Percentiles rank a stretch among this genome's conserved stretches.
Evolutionary conservation across 2,113 vertebrate species (phyloP).

Genomic region (Pterocles gutturalis): DNA sequence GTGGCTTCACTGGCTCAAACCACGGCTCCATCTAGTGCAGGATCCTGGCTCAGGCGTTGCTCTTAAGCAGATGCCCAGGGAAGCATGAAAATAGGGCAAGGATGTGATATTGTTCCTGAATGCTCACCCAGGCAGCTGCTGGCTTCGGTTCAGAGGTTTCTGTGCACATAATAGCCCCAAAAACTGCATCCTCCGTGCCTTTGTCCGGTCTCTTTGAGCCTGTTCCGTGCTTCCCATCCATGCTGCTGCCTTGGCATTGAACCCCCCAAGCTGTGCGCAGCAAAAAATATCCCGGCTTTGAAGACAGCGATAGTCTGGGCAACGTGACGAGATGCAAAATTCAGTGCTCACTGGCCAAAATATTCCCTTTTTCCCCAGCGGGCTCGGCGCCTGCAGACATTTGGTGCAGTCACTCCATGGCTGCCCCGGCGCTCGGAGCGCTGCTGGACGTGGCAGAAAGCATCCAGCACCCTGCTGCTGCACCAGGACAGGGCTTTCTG

Average conservation of each 20-base stretch:
- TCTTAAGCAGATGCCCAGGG: not conserved
- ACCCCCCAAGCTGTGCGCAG: not conserved
- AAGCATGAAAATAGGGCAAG: not conserved
- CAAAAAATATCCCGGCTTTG: not conserved
- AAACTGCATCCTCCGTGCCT: not conserved
- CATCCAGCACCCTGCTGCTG: not conserved
- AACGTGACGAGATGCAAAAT: not conserved
- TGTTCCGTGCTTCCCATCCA: not conserved
- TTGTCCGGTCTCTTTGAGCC: slow-evolving; percentile 8
- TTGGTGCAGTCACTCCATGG: not conserved
- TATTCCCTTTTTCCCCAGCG: not conserved
- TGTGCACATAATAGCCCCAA: not conserved
- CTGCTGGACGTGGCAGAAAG: not conserved
- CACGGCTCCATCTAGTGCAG: not conserved
- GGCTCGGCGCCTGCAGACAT: not conserved
- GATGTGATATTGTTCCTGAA: not conserved
- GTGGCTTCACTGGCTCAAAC: not conserved
- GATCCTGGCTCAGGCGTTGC: not conserved
- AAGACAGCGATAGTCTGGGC: accelerated
- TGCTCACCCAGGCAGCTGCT: not conserved
- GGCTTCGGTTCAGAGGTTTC: not conserved
- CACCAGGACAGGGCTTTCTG: too few species aligned
- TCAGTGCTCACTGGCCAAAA: not conserved
- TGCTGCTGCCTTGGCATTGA: not conserved
- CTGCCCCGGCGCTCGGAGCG: not conserved